A percentile compares a stretch with the other conserved stretches of the same genome.
phyloP scores from a whole-genome alignment of 1,140 invertebrate species.

The Brachionus rubens region DNA sequence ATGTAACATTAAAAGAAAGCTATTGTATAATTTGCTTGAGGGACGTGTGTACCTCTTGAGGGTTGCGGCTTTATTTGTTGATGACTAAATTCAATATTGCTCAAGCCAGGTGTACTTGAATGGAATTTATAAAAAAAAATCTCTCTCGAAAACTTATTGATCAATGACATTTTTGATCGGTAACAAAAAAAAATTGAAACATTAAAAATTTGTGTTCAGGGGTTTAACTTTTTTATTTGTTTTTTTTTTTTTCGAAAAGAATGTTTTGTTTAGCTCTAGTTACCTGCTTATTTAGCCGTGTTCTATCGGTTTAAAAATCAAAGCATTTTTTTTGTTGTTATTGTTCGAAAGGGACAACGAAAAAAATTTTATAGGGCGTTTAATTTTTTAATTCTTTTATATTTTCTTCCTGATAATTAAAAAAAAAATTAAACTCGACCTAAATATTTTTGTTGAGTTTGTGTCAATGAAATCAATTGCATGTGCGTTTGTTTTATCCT shows the following conservation, averaged over 20 bases:
- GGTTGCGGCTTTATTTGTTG: no score
- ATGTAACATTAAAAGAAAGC: neutral
- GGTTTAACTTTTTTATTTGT: no score
- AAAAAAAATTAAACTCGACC: slow-evolving; percentile 26
- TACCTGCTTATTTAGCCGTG: slow-evolving; percentile 33
- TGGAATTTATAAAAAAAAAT: slow-evolving; percentile 5
- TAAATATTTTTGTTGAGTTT: neutral
- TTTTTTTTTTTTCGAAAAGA: neutral
- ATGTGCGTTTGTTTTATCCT: neutral
- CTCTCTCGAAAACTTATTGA: neutral
- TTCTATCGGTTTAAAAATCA: slow-evolving; percentile 34
- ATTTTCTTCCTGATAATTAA: neutral
- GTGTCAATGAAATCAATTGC: slow-evolving; percentile 9
- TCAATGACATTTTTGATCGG: neutral
- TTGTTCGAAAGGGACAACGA: no score
- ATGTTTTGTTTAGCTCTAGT: slow-evolving; percentile 42
- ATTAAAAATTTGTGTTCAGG: no score
- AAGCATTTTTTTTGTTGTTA: slow-evolving; percentile 20
- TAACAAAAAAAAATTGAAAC: no score
- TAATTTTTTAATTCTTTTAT: no score
- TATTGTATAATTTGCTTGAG: neutral
- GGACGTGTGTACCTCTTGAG: neutral
- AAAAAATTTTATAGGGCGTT: neutral
- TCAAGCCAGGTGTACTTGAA: slow-evolving; percentile 8
- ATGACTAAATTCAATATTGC: no score